Percentiles rank a stretch among this genome's conserved stretches.
phyloP scores from a whole-genome alignment of 2,888 invertebrate genomes.

The Altica lythri region DNA sequence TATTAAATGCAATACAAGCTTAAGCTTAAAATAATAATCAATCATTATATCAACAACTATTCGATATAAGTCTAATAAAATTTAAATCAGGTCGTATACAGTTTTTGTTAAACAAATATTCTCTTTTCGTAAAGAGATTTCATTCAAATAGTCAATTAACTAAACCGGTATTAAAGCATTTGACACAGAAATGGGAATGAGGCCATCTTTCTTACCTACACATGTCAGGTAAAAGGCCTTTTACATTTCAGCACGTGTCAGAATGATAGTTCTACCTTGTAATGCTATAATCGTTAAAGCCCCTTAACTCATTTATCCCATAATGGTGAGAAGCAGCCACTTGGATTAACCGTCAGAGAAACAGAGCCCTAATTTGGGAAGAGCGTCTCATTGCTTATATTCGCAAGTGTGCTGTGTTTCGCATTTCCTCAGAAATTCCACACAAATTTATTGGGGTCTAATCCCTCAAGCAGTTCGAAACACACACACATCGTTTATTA shows the following conservation, averaged over 20 bases:
- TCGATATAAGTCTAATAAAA: no score
- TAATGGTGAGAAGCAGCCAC: slow-evolving; percentile 23
- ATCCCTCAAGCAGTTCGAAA: slow-evolving; percentile 25
- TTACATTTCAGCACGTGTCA: slow-evolving; percentile 17
- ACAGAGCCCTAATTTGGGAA: slow-evolving; percentile 13
- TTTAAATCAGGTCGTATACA: no score
- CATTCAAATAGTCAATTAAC: no score
- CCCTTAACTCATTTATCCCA: slow-evolving; percentile 15
- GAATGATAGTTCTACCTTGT: slow-evolving; percentile 17
- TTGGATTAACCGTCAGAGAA: slow-evolving; percentile 16
- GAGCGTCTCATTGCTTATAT: slow-evolving; percentile 10
- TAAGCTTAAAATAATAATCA: no score
- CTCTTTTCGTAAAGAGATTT: no score
- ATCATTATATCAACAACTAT: no score
- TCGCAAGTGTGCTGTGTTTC: slow-evolving; percentile 18
- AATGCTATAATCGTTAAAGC: slow-evolving; percentile 19
- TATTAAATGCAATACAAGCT: no score
- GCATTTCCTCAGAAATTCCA: slow-evolving; percentile 2
- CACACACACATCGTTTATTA: slow-evolving; percentile 25
- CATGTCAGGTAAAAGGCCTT: slow-evolving; percentile 10
- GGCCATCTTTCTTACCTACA: slow-evolving; percentile 11
- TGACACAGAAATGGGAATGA: not conserved
- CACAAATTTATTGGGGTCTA: slow-evolving; percentile 27
- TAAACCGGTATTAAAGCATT: slow-evolving; percentile 7
- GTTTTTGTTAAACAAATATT: no score